These are phyloP conservation scores for Cirrhinus molitorella DNA, from an alignment of 2,797 vertebrate species.

Conservation along the genomic window DNA sequence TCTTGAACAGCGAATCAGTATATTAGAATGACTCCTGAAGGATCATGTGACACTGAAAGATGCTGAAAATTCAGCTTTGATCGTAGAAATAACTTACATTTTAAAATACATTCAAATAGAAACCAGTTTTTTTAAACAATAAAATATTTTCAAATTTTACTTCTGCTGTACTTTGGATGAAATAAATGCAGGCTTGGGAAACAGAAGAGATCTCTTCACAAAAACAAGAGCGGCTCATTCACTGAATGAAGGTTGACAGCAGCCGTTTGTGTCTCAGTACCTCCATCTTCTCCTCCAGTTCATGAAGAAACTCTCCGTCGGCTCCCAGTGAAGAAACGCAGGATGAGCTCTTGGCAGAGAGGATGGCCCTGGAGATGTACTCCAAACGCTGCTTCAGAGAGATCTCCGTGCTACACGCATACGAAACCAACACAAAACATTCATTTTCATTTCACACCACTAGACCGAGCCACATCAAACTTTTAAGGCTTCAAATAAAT, in stretches of 20 bases:
- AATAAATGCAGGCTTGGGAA: too few species aligned
- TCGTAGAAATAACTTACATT: too few species aligned
- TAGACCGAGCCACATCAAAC: not conserved
- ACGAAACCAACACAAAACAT: not conserved
- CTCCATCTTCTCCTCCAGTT: constrained; percentile 98
- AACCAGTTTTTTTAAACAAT: too few species aligned
- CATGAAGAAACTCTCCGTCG: constrained; percentile 97
- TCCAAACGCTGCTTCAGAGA: constrained; percentile 94
- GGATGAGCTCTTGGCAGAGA: constrained; percentile 97
- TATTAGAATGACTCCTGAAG: too few species aligned
- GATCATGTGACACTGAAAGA: too few species aligned
- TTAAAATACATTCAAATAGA: too few species aligned
- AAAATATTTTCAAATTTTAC: too few species aligned
- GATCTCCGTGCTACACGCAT: constrained; percentile 88
- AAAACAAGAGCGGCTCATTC: not conserved
- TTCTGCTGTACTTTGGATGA: too few species aligned
- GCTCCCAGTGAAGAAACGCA: constrained; percentile 90
- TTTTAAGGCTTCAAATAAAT: not conserved
- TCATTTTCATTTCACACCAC: not conserved
- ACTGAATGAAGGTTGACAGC: not conserved
- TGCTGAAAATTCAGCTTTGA: too few species aligned
- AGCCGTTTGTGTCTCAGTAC: constrained; percentile 68
- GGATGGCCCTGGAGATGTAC: constrained; percentile 94
- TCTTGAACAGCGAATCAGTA: too few species aligned
- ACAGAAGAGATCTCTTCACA: too few species aligned